phyloP scores from a whole-genome alignment of 2,113 vertebrate genomes.

The Microcebus tavaratra region DNA sequence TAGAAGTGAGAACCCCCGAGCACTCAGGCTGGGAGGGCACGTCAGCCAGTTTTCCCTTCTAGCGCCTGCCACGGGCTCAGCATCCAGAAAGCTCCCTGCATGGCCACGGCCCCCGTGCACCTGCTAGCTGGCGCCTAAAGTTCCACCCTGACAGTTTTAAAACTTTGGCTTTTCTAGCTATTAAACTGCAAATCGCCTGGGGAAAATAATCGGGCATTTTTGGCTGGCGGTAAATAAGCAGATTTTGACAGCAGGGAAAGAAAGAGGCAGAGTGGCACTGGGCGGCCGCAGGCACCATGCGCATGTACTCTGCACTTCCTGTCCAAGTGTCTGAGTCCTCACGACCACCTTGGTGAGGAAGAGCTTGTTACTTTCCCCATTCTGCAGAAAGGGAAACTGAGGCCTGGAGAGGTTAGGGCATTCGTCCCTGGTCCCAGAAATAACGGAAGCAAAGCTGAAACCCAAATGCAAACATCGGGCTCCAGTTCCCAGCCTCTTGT shows the following conservation, averaged over 20 bases:
- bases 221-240: neutral
- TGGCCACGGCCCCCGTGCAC: neutral
- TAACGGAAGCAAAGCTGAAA: neutral
- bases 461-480: neutral
- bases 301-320: neutral
- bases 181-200: slow-evolving; percentile 9
- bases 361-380: neutral
- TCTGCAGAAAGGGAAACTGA: neutral
- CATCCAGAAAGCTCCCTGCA: too few relatives aligned
- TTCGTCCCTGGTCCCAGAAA: neutral
- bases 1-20: neutral
- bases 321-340: neutral
- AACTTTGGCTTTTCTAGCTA: slow-evolving; percentile 18
- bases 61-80: neutral
- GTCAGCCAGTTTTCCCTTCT: neutral
- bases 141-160: neutral
- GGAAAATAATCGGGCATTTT: neutral
- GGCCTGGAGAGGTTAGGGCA: neutral
- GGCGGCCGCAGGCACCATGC: neutral
- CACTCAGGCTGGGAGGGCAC: neutral
- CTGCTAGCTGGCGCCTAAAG: neutral
- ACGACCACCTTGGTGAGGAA: neutral
- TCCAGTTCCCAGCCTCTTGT: neutral
- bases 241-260: neutral
- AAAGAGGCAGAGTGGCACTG: neutral